A percentile compares a stretch with the other conserved stretches of the same genome.
These are phyloP conservation scores for Drosophila paracracens DNA, from an alignment of 2,888 invertebrate species.

Conservation along the genomic window DNA sequence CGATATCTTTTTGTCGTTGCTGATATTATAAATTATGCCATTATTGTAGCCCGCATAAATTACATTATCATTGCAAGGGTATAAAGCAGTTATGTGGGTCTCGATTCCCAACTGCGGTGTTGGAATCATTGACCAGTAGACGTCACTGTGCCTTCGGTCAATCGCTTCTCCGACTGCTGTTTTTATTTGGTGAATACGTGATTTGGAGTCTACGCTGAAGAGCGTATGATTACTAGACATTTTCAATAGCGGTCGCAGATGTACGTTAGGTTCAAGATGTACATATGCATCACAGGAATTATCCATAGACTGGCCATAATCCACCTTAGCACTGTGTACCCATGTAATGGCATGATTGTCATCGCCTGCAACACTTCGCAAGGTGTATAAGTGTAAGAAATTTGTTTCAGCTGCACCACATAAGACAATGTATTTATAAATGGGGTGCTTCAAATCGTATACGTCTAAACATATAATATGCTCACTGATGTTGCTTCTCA, in stretches of 20 bases:
- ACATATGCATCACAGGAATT: not conserved
- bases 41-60: constrained; percentile 78
- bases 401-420: constrained; percentile 78
- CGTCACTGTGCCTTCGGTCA: constrained; percentile 2
- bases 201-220: constrained; percentile 81
- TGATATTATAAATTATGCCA: constrained; percentile 77
- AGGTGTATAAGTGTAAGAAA: constrained; percentile 79
- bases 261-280: constrained; percentile 78
- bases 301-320: constrained; percentile 5
- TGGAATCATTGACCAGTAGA: constrained; percentile 73
- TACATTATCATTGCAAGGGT: constrained; percentile 39
- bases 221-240: constrained; percentile 62
- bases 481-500: constrained; percentile 83
- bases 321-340: constrained; percentile 69
- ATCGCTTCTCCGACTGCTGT: constrained; percentile 19
- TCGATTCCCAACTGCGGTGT: constrained; percentile 50
- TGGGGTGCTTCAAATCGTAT: constrained; percentile 72
- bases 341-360: constrained; percentile 65
- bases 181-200: constrained; percentile 79
- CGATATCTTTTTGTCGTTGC: constrained; percentile 40
- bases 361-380: constrained; percentile 56
- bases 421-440: constrained; percentile 82
- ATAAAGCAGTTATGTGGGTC: constrained; percentile 70
- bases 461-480: constrained; percentile 83
- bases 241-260: constrained; percentile 63